Evolutionary conservation across 2,797 vertebrate species (phyloP).

Genomic region (Coluber constrictor): DNA sequence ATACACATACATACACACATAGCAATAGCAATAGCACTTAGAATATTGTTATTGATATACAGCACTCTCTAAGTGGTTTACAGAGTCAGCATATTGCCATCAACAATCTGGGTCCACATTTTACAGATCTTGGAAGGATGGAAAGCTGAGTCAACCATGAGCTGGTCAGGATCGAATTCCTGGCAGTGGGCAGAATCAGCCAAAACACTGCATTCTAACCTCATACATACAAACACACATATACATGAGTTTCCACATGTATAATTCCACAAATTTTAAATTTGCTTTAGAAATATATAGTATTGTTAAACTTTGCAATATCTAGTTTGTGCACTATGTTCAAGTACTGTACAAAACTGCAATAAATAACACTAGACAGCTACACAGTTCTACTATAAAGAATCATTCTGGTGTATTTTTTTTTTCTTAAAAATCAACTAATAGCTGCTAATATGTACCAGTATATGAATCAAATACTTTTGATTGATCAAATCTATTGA

Average conservation of each 20-base stretch:
- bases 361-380: constrained; percentile 76
- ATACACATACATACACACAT: background rate
- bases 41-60: constrained; percentile 10
- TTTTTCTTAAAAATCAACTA: constrained; percentile 74
- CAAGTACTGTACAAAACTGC: constrained; percentile 79
- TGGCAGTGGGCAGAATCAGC: background rate
- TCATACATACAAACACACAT: background rate
- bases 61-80: background rate
- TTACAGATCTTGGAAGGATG: background rate
- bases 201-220: background rate
- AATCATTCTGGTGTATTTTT: constrained; percentile 68
- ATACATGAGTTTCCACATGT: constrained; percentile 62
- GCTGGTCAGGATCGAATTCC: background rate
- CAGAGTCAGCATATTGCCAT: background rate
- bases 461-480: constrained; percentile 65
- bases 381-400: constrained; percentile 76
- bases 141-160: background rate
- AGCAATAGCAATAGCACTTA: constrained; percentile 62
- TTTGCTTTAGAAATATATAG: constrained; percentile 73
- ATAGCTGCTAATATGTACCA: constrained; percentile 77
- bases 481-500: constrained; percentile 60
- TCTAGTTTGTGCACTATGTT: constrained; percentile 74
- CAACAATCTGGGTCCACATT: background rate
- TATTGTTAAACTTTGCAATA: constrained; percentile 64
- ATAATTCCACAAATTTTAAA: constrained; percentile 66